phyloP scores from a whole-genome alignment of 92 coral and sea anemone species.

The Phenganax marumi region DNA sequence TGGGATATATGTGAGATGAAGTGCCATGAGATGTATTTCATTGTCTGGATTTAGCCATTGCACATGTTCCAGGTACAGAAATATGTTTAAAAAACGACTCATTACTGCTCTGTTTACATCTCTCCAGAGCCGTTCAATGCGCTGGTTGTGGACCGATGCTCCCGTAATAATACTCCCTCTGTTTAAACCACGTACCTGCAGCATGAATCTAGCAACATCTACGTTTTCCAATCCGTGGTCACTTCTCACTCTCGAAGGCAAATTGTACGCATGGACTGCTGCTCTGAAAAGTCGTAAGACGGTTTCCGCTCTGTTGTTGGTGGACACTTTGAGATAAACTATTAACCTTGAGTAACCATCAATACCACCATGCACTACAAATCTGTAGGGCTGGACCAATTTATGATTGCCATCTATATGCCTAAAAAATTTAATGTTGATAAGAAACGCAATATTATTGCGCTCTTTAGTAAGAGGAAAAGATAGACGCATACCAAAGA shows the following conservation, averaged over 20 bases:
- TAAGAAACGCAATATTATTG: too few species aligned
- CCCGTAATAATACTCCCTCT: conserved; percentile 35
- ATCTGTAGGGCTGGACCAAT: conserved; percentile 19
- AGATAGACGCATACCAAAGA: not conserved
- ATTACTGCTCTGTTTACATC: conserved; percentile 31
- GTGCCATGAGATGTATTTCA: conserved; percentile 33
- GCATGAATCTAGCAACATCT: conserved; percentile 32
- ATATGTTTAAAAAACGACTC: conserved; percentile 31
- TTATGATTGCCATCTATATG: conserved; percentile 40
- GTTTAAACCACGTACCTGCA: conserved; percentile 23
- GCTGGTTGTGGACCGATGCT: conserved; percentile 36
- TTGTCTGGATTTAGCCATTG: conserved; percentile 20
- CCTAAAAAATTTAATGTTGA: not conserved
- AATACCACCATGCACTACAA: conserved; percentile 39
- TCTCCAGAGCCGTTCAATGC: conserved; percentile 41
- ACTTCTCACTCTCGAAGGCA: conserved; percentile 27
- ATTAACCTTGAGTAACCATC: conserved; percentile 22
- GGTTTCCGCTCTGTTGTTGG: conserved; percentile 26
- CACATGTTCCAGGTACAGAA: conserved; percentile 24
- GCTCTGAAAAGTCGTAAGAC: conserved; percentile 22
- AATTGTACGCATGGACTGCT: conserved; percentile 3
- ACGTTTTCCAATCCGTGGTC: conserved; percentile 23
- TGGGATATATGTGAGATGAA: conserved; percentile 22
- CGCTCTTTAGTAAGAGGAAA: too few species aligned
- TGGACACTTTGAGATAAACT: conserved; percentile 28